Evolutionary conservation across 2,113 vertebrate species (phyloP), one percentile per base, ranked within the genome.

Genomic region (Sarotherodon lohbergeri): DNA sequence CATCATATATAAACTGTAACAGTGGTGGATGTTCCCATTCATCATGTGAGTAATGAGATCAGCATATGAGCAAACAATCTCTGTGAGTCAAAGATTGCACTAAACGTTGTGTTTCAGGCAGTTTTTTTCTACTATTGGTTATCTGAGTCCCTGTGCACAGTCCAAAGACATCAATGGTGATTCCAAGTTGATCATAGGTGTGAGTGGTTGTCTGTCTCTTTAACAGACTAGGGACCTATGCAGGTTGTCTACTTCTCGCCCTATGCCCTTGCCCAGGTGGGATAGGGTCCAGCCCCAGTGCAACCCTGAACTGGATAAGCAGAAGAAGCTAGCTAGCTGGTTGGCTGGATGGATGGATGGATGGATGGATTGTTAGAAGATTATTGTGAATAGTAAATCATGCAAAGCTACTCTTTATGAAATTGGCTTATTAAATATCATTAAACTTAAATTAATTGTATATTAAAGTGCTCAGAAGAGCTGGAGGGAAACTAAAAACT

Each of bases 321-420:
- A 43, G n/a, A 43, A 43, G 12, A 71, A 24, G 7, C 7, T 71
- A 0, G 19, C 17, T 66, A 2, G 63, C 11, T 68, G 1, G 6
- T 2, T 63, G 16, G 29, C 0, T 59, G 24, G 13, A 0, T 56
- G 17, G 3, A 0, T 54, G 19, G 3, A 0, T 55, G n/a, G 2
- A 3, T 52, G 17, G 9, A 3, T 52, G 48, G 2, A 1, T 52
- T 17, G 1, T 8, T 19, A 16, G 17, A 4, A 4, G 2, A 46
- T 73, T 73, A 0, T 46, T 73, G 22, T 73, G 8, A 73, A 76
- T 14, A 48, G 5, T 48, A 10, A 76, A 29, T 48, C 41, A 0
- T 48, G 41, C 68, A 76, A 48, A 73, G 68, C 68, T 48, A 48
- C 14, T 46, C 14, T 73, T 16, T 73, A 73, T 46, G 0, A 17